These are phyloP conservation scores for Platysternon megacephalum DNA, from an alignment of 2,113 vertebrate species.

Conservation along the genomic window DNA sequence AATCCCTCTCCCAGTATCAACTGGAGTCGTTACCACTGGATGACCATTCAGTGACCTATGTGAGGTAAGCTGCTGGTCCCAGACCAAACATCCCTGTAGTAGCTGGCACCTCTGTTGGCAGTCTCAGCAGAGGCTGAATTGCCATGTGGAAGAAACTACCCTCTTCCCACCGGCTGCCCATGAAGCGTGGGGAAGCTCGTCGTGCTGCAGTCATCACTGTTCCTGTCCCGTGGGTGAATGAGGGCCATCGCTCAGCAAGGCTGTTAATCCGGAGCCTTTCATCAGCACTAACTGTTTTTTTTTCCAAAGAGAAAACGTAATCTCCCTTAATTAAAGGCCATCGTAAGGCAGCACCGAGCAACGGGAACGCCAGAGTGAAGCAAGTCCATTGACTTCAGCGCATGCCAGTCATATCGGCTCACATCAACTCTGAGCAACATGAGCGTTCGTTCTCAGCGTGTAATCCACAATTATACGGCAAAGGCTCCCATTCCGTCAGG, in stretches of 20 bases:
- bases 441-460: not conserved
- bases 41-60: not conserved
- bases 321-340: not conserved
- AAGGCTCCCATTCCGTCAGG: not conserved
- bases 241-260: not conserved
- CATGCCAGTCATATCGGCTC: not conserved
- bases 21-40: not conserved
- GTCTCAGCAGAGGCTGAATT: not conserved
- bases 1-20: not conserved
- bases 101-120: not conserved
- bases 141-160: not conserved
- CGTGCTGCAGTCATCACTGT: not conserved
- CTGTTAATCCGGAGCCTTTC: not conserved
- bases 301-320: not conserved
- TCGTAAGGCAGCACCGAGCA: not conserved
- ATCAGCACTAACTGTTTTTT: not conserved
- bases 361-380: not conserved
- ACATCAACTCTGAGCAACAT: not conserved
- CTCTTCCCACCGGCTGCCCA: not conserved
- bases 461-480: not conserved
- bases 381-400: not conserved
- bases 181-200: not conserved
- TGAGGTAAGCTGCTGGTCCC: not conserved
- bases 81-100: not conserved
- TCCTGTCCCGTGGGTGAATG: not conserved